Percentiles rank a stretch among this genome's conserved stretches.
These are phyloP conservation scores for Pocillopora verrucosa DNA, from an alignment of 64 coral and sea anemone genomes.

Conservation along the genomic window DNA sequence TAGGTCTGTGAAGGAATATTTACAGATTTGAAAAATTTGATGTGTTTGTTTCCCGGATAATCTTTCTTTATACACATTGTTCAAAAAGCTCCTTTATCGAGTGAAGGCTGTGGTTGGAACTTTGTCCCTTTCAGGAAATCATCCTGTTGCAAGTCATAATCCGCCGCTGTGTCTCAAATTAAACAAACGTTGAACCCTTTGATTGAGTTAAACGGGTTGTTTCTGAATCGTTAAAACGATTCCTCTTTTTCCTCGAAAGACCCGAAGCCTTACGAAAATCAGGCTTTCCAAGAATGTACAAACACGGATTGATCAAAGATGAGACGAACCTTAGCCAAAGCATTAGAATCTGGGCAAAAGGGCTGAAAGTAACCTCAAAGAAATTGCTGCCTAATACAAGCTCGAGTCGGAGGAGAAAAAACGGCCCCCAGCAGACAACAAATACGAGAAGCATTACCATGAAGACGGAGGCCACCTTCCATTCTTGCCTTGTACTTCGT, in stretches of 20 bases:
- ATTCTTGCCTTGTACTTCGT: slow-evolving; percentile 47
- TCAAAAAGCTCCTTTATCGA: too few species aligned
- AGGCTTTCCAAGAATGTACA: slow-evolving; percentile 80
- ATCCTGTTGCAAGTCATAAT: not conserved
- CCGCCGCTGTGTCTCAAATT: not conserved
- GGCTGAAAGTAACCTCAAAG: slow-evolving; percentile 34
- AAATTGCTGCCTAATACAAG: slow-evolving; percentile 33
- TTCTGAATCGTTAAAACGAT: not conserved
- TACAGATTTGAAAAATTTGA: too few species aligned
- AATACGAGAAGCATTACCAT: slow-evolving; percentile 58
- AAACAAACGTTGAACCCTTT: slow-evolving; percentile 8
- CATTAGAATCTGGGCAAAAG: slow-evolving; percentile 20
- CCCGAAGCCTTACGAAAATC: slow-evolving; percentile 66
- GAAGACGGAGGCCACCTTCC: slow-evolving; percentile 63
- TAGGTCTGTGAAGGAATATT: too few species aligned
- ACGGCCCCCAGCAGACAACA: slow-evolving; percentile 63
- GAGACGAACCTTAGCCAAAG: slow-evolving; percentile 46
- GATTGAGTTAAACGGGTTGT: slow-evolving; percentile 10
- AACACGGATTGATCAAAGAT: slow-evolving; percentile 71
- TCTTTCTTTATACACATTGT: too few species aligned
- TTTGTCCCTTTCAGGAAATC: too few species aligned
- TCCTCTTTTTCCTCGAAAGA: not conserved
- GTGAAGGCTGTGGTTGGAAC: too few species aligned
- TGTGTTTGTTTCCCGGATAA: too few species aligned
- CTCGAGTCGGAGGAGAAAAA: slow-evolving; percentile 52